phyloP scores from a whole-genome alignment of 2,113 vertebrate species.

The Lagopus leucura region DNA sequence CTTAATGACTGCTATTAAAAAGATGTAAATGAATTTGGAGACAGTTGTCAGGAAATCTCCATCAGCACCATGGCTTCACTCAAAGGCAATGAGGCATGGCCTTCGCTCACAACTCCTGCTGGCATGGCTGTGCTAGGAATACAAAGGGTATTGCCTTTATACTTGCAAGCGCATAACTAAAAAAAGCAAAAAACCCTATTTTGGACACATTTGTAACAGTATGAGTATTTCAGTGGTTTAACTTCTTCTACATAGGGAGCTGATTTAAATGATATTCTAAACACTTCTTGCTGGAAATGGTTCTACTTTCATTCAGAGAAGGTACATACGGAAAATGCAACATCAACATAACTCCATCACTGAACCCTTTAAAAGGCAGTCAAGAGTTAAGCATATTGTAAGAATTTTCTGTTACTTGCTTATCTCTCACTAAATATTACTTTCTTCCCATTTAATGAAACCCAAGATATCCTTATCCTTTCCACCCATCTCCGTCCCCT shows the following conservation, averaged over 20 bases:
- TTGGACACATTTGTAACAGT: neutral
- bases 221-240: neutral
- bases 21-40: neutral
- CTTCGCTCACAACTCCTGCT: neutral
- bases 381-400: neutral
- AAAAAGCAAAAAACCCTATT: neutral
- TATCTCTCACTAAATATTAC: neutral
- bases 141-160: neutral
- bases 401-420: neutral
- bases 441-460: neutral
- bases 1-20: neutral
- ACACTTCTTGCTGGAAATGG: neutral
- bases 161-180: neutral
- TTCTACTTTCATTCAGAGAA: neutral
- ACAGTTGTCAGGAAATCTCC: neutral
- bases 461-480: neutral
- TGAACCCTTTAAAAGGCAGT: neutral
- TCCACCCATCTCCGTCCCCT: neutral
- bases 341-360: neutral
- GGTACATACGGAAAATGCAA: neutral
- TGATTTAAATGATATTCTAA: neutral
- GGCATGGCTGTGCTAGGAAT: neutral
- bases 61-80: neutral
- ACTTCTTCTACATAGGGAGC: neutral
- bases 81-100: neutral